phyloP scores from a whole-genome alignment of 2,888 invertebrate species.

The Luperina testacea region DNA sequence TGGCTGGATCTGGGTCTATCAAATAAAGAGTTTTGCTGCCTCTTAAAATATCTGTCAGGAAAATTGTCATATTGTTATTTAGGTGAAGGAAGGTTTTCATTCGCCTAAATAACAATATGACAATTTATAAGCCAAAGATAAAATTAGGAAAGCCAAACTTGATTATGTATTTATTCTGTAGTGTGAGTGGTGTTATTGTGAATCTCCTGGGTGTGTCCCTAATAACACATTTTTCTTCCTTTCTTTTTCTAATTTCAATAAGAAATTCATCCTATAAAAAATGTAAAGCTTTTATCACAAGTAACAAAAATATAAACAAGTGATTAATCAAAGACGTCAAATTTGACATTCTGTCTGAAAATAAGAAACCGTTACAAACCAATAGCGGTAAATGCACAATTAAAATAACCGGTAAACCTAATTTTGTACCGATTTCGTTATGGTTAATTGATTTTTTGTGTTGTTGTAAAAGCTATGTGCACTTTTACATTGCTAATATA shows the following conservation, averaged over 20 bases:
- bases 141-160: not conserved
- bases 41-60: constrained; percentile 3
- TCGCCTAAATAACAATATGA: not conserved
- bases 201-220: not conserved
- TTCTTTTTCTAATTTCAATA: not conserved
- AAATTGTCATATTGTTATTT: not conserved
- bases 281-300: not conserved
- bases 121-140: not conserved
- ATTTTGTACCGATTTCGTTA: constrained; percentile 3
- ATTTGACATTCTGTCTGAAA: constrained; percentile 18
- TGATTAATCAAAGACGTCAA: not conserved
- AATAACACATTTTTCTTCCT: not conserved
- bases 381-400: constrained; percentile 25
- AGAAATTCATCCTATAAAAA: not conserved
- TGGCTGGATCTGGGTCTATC: constrained; percentile 20
- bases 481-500: not conserved
- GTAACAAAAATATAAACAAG: not conserved
- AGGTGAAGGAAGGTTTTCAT: too few relatives aligned
- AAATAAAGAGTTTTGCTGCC: constrained; percentile 16
- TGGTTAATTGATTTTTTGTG: constrained; percentile 5
- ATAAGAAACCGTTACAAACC: constrained; percentile 16
- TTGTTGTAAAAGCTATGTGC: not conserved
- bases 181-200: not conserved
- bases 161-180: not conserved
- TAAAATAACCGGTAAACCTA: constrained; percentile 12